phyloP scores from a whole-genome alignment of 2,888 invertebrate genomes.

The Therioaphis trifolii region DNA sequence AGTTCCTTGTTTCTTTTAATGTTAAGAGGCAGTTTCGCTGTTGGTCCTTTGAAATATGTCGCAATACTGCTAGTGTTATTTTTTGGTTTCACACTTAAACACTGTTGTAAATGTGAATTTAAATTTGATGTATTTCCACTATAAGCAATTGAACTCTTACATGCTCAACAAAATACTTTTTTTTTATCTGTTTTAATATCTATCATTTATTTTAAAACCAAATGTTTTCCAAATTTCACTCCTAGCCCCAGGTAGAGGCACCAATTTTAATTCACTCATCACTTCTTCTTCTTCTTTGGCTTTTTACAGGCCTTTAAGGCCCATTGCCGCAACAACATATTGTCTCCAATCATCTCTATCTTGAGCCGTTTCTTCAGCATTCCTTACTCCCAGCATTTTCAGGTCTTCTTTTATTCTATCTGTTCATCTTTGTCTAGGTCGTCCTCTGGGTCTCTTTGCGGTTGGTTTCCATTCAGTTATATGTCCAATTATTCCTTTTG shows the following conservation, averaged over 20 bases:
- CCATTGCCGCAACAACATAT: too few relatives aligned
- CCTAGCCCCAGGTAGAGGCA: slow-evolving; percentile 15
- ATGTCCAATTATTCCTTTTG: too few relatives aligned
- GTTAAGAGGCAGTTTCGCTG: slow-evolving; percentile 25
- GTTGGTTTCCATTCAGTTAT: too few relatives aligned
- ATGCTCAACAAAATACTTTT: slow-evolving; percentile 29
- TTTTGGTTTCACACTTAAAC: slow-evolving; percentile 10
- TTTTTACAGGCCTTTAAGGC: too few relatives aligned
- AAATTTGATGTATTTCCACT: slow-evolving; percentile 14
- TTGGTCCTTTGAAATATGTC: slow-evolving; percentile 32
- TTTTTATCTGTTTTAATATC: slow-evolving; percentile 22
- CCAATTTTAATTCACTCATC: background rate
- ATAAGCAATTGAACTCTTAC: slow-evolving; percentile 15
- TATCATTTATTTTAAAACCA: slow-evolving; percentile 18
- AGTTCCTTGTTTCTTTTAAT: slow-evolving; percentile 16
- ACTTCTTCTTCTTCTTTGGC: too few relatives aligned
- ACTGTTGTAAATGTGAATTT: slow-evolving; percentile 38
- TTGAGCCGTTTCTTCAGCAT: too few relatives aligned
- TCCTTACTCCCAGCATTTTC: too few relatives aligned
- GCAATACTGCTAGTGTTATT: slow-evolving; percentile 6
- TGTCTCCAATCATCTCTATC: too few relatives aligned
- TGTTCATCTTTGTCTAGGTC: too few relatives aligned
- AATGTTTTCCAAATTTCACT: slow-evolving; percentile 15
- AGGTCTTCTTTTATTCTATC: too few relatives aligned
- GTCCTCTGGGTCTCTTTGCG: too few relatives aligned